Evolutionary conservation across 2,888 invertebrate genomes (phyloP).

Genomic region (Dichetophora obliterata): DNA sequence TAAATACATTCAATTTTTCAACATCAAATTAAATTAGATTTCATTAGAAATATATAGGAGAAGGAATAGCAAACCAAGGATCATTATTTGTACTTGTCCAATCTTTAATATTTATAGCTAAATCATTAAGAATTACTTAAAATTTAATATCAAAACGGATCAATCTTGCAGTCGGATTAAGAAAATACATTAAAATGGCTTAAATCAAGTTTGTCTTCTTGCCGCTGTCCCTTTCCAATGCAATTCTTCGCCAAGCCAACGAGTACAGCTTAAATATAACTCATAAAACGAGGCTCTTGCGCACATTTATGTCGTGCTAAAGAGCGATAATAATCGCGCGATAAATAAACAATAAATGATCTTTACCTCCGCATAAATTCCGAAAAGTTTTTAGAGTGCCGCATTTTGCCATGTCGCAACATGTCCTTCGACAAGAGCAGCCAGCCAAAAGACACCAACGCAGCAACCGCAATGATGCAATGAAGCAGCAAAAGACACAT

Average conservation of each 20-base stretch:
- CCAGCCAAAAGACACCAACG: conserved; percentile 6
- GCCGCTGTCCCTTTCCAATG: too few species aligned
- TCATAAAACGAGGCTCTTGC: background rate
- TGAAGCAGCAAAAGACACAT: background rate
- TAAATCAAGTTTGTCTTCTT: background rate
- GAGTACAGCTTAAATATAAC: too few species aligned
- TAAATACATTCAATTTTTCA: too few species aligned
- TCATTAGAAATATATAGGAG: too few species aligned
- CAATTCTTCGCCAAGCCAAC: too few species aligned
- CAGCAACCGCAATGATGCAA: conserved; percentile 6
- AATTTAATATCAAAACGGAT: too few species aligned
- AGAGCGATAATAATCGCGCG: conserved; percentile 35
- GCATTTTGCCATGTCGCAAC: conserved; percentile 11
- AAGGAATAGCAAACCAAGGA: too few species aligned
- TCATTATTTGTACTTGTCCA: too few species aligned
- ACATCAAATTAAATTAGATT: too few species aligned
- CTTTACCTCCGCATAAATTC: conserved; percentile 25
- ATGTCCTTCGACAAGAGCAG: conserved; percentile 12
- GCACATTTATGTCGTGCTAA: conserved; percentile 14
- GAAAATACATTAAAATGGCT: background rate
- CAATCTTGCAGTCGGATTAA: background rate
- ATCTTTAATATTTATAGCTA: too few species aligned
- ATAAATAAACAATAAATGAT: conserved; percentile 36
- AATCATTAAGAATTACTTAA: too few species aligned
- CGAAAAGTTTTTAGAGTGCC: background rate